Base-by-base conservation (phyloP, 2,797 vertebrate species). In the Pelobates cultripes region DNA sequence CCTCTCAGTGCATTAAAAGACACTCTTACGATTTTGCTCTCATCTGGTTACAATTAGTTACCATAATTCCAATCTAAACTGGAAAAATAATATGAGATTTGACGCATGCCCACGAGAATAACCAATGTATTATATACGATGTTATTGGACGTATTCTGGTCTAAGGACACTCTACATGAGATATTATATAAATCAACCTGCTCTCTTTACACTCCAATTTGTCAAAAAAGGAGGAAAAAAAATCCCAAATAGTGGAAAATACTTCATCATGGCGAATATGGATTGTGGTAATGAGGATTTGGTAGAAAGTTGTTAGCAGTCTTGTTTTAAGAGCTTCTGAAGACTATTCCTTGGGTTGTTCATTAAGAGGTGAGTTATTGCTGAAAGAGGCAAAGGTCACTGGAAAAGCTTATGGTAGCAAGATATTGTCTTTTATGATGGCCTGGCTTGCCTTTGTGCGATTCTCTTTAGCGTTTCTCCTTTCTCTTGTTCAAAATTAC, bases 361-460 rank as follows among this genome's bases (percentile, higher is more conserved):
- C 97, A 99, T 99, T 99, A 99, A 99, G 97, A 93, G 97, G 95
- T 96, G 96, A 94, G 96, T 97, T 97, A 97, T 95, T 93, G 95
- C 95, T 86, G 88, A 87, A 82, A 84, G 89, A 97, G 97, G 95
- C 94, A 94, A 94, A 96, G 98, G 98, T 99, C 98, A 98, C 90
- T 92, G 87, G 95, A 96, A 97, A 96, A 94, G 96, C 96, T 99
- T 99, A 98, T 95, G 95, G 92, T 92, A 95, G 93, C 91, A 94
- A 94, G 94, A 96, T 95, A 94, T 96, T 92, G 91, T 95, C 91
- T 92, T 40, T 90, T 90, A 90, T 90, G 92, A 91, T 91, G 90
- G 89, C 91, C 89, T 47, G 83, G 88, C 89, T 93, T 69, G 93
- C 95, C 96, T 96, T 97, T 93, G 89, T 89, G 93, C 94, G 95